phyloP scores from a whole-genome alignment of 1,140 invertebrate species.

The Palaemon carinicauda region DNA sequence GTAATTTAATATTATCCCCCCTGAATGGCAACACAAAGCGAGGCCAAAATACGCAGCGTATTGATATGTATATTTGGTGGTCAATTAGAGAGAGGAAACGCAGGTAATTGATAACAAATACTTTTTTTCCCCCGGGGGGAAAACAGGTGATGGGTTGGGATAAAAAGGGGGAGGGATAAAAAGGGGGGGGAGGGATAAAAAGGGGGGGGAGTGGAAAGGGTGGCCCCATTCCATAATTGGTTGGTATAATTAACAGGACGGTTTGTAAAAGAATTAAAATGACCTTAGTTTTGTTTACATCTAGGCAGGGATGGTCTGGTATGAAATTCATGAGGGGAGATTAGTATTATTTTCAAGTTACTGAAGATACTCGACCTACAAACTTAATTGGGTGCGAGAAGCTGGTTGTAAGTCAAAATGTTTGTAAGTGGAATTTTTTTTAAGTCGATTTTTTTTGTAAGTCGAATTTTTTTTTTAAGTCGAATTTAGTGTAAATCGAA shows the following conservation, averaged over 20 bases:
- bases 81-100: constrained; percentile 30
- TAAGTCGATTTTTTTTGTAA: too few species aligned
- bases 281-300: too few species aligned
- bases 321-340: too few species aligned
- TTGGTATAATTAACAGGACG: neutral
- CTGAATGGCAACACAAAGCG: neutral
- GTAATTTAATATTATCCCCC: neutral
- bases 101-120: constrained; percentile 47
- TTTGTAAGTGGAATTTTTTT: too few species aligned
- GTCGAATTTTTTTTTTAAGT: too few species aligned
- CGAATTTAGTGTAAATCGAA: too few species aligned
- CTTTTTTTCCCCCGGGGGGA: neutral
- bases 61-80: constrained; percentile 50
- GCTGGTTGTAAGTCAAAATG: too few species aligned
- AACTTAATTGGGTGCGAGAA: too few species aligned
- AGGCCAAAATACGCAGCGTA: neutral
- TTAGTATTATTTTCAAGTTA: too few species aligned
- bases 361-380: too few species aligned
- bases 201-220: neutral
- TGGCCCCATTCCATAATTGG: neutral
- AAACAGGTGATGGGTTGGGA: neutral
- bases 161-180: neutral
- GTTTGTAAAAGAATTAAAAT: neutral
- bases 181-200: neutral
- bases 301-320: too few species aligned